Evolutionary conservation across 2,797 vertebrate species (phyloP).

Genomic region (Sibirionetta formosa): DNA sequence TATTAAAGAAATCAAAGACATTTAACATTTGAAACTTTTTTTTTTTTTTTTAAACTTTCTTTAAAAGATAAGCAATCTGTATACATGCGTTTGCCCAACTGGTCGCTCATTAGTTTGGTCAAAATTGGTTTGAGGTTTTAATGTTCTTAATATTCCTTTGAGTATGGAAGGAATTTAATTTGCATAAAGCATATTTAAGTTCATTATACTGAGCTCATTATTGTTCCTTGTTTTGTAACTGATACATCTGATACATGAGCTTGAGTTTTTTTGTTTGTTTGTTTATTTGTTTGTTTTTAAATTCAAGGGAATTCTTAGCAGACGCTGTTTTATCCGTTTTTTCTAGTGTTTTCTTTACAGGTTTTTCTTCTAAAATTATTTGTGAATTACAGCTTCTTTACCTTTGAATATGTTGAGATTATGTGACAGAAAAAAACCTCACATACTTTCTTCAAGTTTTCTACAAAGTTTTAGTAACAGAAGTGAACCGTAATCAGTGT

Average conservation of each 20-base stretch:
- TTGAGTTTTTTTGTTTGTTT: neutral
- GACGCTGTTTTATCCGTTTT: neutral
- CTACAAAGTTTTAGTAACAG: neutral
- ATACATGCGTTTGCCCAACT: neutral
- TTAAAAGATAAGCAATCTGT: neutral
- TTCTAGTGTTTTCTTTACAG: neutral
- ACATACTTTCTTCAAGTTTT: neutral
- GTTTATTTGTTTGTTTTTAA: neutral
- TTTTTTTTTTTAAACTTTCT: neutral
- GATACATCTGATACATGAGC: accelerated
- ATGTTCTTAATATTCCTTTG: neutral
- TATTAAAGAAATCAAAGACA: neutral
- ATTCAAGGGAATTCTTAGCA: neutral
- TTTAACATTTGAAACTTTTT: neutral
- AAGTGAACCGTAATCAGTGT: neutral
- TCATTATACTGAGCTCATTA: neutral
- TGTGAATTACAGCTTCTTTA: accelerated
- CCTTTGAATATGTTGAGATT: neutral
- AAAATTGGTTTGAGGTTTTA: neutral
- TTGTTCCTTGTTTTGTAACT: neutral
- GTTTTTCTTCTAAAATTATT: neutral
- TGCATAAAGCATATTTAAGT: neutral
- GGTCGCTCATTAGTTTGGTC: neutral
- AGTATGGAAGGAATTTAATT: neutral
- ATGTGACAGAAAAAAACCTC: neutral